Percentiles rank a stretch among this genome's conserved stretches.
phyloP scores from a whole-genome alignment of 1,140 invertebrate genomes.

The Drosophila pachea region DNA sequence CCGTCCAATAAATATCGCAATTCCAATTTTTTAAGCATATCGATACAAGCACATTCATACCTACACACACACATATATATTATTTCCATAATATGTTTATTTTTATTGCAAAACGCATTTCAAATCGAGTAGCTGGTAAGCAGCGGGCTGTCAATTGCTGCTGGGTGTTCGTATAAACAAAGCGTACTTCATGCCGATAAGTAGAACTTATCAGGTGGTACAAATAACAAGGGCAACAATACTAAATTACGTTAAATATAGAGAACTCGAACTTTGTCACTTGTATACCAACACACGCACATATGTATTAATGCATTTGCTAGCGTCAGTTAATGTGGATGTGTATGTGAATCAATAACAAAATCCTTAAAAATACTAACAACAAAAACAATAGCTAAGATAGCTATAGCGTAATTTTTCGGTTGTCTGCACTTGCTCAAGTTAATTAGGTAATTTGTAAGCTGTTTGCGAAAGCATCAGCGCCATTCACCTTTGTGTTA shows the following conservation, averaged over 20 bases:
- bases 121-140: conserved; percentile 9
- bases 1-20: conserved; percentile 2
- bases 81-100: conserved; percentile 16
- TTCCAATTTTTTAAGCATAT: neutral
- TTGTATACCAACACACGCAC: conserved; percentile 1
- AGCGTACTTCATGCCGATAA: conserved; percentile 17
- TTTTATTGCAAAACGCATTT: conserved; percentile 22
- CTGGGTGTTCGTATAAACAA: conserved; percentile 20
- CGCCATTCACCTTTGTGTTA: conserved; percentile 37
- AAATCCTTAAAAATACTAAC: conserved; percentile 17
- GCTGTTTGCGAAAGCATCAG: conserved; percentile 44
- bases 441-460: conserved; percentile 75
- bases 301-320: conserved; percentile 13
- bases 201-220: conserved; percentile 26
- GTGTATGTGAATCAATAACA: conserved; percentile 50
- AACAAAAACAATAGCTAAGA: conserved; percentile 13
- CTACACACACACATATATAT: neutral
- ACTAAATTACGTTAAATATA: conserved; percentile 28
- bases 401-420: conserved; percentile 40
- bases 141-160: neutral
- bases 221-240: neutral
- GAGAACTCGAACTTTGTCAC: conserved; percentile 69
- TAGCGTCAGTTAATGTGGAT: conserved; percentile 19
- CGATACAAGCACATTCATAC: conserved; percentile 10
- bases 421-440: conserved; percentile 56